phyloP scores from a whole-genome alignment of 2,888 invertebrate genomes.

The Drosophila recens region DNA sequence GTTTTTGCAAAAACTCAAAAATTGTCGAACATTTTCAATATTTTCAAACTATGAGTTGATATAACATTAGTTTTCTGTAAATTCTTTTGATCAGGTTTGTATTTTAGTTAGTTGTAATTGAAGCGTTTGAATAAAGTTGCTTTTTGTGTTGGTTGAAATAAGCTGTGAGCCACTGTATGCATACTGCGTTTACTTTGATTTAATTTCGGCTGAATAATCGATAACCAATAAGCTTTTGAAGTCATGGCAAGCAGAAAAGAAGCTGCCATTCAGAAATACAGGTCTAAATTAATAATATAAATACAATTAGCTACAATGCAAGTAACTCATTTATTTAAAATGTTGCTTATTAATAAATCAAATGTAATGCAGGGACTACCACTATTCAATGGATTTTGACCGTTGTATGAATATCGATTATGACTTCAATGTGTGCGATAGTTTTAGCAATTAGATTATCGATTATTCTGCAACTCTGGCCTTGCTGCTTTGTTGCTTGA shows the following conservation, averaged over 20 bases:
- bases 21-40: too few species aligned
- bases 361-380: not conserved
- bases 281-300: not conserved
- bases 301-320: not conserved
- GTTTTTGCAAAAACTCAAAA: too few species aligned
- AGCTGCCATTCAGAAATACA: not conserved
- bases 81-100: too few species aligned
- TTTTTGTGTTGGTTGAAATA: too few species aligned
- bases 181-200: conserved; percentile 5
- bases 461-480: not conserved
- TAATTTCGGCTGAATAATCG: conserved; percentile 16
- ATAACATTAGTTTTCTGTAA: too few species aligned
- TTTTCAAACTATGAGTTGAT: too few species aligned
- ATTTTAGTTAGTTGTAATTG: too few species aligned
- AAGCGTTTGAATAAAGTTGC: too few species aligned
- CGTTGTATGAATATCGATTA: not conserved
- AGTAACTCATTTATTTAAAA: not conserved
- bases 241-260: too few species aligned
- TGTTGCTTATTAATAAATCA: not conserved
- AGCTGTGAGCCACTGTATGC: too few species aligned
- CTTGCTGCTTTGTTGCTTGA: too few species aligned
- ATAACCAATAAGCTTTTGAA: not conserved
- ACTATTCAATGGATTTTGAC: not conserved
- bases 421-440: not conserved
- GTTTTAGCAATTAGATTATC: not conserved